Evolutionary conservation across 2,888 invertebrate genomes (phyloP), one percentile per base, ranked within the genome.

Genomic region (Leucoma salicis): DNA sequence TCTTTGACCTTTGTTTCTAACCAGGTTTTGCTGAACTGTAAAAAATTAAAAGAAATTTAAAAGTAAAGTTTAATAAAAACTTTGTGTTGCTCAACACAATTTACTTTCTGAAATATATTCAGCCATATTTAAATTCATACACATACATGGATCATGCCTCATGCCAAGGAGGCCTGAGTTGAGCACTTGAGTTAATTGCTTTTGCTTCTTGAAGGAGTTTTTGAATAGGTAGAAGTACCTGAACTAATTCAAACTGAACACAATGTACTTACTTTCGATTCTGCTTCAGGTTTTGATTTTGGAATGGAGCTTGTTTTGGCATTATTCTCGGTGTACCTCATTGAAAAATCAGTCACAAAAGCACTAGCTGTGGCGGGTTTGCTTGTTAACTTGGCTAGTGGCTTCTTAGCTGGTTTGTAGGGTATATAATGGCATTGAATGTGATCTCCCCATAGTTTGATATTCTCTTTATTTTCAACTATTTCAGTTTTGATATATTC

Each of bases 1-100:
- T 80, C 82, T 56, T 85, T 89, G 1, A 94, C 81, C 66, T 89
- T 90, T 5, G 77, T 82, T 56, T 89, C 86, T 21, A 93, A 71
- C 90, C 91, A 91, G 6, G 71, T 73, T 76, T 86, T 92, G 18
- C 91, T 90, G 56, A 88, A 92, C 92, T 92, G 74, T 14, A 83
- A 49, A 15, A 1, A 21, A 21, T 21, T 21, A 21, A 2, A 21
- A 21, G 1, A 21, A 21, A n/a, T n/a, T n/a, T n/a, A n/a, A n/a
- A n/a, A n/a, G n/a, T n/a, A n/a, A n/a, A n/a, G n/a, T n/a, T n/a
- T n/a, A n/a, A n/a, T n/a, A n/a, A n/a, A n/a, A n/a, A n/a, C n/a
- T n/a, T n/a, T n/a, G n/a, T n/a, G n/a, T n/a, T n/a, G n/a, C n/a
- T n/a, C n/a, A n/a, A n/a, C n/a, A n/a, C n/a, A n/a, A n/a, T n/a